Evolutionary conservation across 2,113 vertebrate species (phyloP).

Genomic region (Esox niger): DNA sequence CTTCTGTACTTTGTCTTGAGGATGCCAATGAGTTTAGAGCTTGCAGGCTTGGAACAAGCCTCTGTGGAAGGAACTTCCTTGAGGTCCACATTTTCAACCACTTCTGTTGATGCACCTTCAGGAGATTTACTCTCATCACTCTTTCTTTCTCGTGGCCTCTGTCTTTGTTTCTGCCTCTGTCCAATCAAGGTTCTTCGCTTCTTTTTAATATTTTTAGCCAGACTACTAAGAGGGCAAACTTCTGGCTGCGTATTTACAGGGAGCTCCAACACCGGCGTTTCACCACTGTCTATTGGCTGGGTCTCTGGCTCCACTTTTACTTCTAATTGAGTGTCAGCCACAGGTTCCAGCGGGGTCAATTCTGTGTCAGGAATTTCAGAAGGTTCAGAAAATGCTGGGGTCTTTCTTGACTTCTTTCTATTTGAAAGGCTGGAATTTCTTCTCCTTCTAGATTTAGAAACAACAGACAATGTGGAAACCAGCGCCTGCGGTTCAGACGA

Average conservation of each 20-base stretch:
- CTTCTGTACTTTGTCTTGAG: conserved; percentile 67
- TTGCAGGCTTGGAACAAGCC: conserved; percentile 19
- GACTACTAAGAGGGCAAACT: conserved; percentile 24
- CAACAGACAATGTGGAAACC: no score
- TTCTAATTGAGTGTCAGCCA: conserved; percentile 30
- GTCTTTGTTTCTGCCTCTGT: conserved; percentile 66
- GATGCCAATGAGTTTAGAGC: conserved; percentile 61
- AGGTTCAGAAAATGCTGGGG: no score
- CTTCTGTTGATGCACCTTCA: conserved; percentile 17
- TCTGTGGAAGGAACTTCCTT: conserved; percentile 20
- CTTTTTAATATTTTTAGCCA: conserved; percentile 63
- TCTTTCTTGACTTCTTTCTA: no score
- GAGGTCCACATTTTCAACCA: conserved; percentile 16
- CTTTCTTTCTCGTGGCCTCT: conserved; percentile 56
- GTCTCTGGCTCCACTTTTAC: conserved; percentile 62
- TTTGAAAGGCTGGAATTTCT: no score
- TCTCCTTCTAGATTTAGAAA: no score
- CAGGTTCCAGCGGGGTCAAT: conserved; percentile 42
- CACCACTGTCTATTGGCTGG: conserved; percentile 55
- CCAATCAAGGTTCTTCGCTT: conserved; percentile 67
- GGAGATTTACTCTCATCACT: conserved; percentile 46
- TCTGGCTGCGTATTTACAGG: conserved; percentile 31
- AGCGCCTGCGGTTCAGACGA: conserved; percentile 26
- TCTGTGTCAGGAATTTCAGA: conserved; percentile 8
- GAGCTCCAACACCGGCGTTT: conserved; percentile 51